phyloP scores from a whole-genome alignment of 2,113 vertebrate species.

The Ursus arctos region DNA sequence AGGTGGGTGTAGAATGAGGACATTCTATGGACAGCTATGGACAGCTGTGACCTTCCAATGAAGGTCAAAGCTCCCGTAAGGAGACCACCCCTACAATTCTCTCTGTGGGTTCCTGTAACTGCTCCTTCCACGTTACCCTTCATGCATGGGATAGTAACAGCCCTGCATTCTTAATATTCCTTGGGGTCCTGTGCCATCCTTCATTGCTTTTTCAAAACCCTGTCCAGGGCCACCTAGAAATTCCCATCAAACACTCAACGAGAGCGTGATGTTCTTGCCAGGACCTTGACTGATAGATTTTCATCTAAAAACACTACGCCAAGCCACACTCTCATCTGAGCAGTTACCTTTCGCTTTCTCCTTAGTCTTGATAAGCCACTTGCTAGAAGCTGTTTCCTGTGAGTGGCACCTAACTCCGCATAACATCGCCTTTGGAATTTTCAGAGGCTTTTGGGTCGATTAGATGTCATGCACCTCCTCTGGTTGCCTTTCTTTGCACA shows the following conservation, averaged over 20 bases:
- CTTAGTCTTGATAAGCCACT: not conserved
- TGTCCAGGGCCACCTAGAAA: not conserved
- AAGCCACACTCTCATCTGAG: not conserved
- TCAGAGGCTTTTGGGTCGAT: not conserved
- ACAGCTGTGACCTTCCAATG: not conserved
- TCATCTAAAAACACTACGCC: not conserved
- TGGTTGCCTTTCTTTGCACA: conserved; percentile 36
- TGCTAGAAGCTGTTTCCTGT: not conserved
- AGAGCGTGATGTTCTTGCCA: not conserved
- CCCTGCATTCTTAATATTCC: not conserved
- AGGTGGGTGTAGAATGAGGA: not conserved
- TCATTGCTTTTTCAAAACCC: not conserved
- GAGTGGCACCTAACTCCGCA: not conserved
- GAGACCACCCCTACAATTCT: not conserved
- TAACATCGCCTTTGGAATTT: not conserved
- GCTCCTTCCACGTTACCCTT: not conserved
- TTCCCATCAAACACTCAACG: not conserved
- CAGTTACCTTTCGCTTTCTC: not conserved
- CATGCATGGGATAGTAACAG: too few species aligned
- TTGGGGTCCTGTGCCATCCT: not conserved
- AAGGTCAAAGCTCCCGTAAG: too few species aligned
- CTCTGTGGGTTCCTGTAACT: not conserved
- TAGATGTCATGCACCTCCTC: conserved; percentile 4
- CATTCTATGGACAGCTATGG: too few species aligned
- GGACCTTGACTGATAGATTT: not conserved